Base-by-base conservation (phyloP, 2,888 invertebrate genomes). In the Chelonus formosanus region DNA sequence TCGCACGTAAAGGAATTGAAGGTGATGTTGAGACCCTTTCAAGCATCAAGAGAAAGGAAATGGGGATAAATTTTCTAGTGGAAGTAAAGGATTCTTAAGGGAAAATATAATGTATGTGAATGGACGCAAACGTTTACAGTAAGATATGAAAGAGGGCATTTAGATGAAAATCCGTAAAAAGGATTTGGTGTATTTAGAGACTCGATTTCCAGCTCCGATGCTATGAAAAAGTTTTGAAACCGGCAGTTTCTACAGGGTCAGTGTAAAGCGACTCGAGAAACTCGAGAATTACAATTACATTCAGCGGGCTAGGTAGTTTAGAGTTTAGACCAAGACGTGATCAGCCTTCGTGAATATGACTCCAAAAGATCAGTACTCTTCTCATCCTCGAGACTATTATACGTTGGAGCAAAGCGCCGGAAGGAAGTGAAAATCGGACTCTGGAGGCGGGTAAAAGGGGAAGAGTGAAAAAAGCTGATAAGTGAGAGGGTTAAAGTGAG, bases 271-370 rank as follows among this genome's bases (percentile, higher is more conserved):
- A 64, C 66, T 64, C 56, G 35, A 50, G 59, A 66, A 68, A 70
- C 67, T 70, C 63, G 56, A 43, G 67, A 70, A 70, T 70, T 65
- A 70, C 68, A 70, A 71, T 71, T 70, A 71, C 68, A 68, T 65
- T 67, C 60, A 50, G 63, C 52, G 55, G 34, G 50, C 54, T 58
- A 56, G 45, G 48, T 47, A 57, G 58, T 53, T 48, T 61, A 58
- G 65, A 70, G 71, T 67, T 70, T 58, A 61, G 70, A 56, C 64
- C 55, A 50, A 36, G 52, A 70, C 70, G 71, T 71, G 68, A 66
- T 59, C 53, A 58, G 67, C 67, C 70, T 70, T 53, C 66, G 36
- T 50, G 56, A 59, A 47, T 54, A 48, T n/a, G 20, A 6, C 48
- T 20, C 7, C 10, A 34, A 48, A 10, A 45, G 52, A 32, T 32